Evolutionary conservation across 2,888 invertebrate genomes (phyloP).

Genomic region (Norana najaformis): DNA sequence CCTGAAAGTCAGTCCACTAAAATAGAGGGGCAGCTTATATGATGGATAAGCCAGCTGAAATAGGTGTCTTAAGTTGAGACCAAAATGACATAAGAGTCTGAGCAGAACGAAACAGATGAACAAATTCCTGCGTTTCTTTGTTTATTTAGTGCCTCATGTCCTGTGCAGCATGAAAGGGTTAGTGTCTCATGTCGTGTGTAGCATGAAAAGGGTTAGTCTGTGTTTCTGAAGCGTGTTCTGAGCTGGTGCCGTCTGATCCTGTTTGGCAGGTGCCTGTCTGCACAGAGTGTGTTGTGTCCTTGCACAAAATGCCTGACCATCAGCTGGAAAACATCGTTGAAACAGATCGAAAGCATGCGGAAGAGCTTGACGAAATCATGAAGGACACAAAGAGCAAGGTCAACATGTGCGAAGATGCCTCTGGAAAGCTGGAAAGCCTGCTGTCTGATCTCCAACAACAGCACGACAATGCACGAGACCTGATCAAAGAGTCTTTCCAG

Average conservation of each 20-base stretch:
- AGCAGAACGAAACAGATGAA: too few relatives aligned
- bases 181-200: too few relatives aligned
- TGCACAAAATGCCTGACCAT: conserved; percentile 81
- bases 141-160: too few relatives aligned
- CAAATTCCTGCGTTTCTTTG: too few relatives aligned
- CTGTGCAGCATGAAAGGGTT: too few relatives aligned
- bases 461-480: conserved; percentile 80
- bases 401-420: conserved; percentile 76
- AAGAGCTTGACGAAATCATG: conserved; percentile 76
- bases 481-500: conserved; percentile 69
- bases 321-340: conserved; percentile 73
- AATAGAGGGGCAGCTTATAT: too few relatives aligned
- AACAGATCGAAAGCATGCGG: conserved; percentile 77
- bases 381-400: conserved; percentile 77
- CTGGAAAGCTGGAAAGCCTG: conserved; percentile 76
- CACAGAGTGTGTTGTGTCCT: conserved; percentile 80
- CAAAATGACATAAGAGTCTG: too few relatives aligned
- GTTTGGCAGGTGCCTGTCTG: conserved; percentile 76
- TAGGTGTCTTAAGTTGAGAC: too few relatives aligned
- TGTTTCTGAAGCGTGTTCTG: not conserved
- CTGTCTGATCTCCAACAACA: conserved; percentile 84
- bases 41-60: too few relatives aligned
- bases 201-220: too few relatives aligned
- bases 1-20: too few relatives aligned
- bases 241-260: conserved; percentile 31